Conservation (phyloP, 2,113 vertebrate species). For the Notarius quadriscutis region DNA sequence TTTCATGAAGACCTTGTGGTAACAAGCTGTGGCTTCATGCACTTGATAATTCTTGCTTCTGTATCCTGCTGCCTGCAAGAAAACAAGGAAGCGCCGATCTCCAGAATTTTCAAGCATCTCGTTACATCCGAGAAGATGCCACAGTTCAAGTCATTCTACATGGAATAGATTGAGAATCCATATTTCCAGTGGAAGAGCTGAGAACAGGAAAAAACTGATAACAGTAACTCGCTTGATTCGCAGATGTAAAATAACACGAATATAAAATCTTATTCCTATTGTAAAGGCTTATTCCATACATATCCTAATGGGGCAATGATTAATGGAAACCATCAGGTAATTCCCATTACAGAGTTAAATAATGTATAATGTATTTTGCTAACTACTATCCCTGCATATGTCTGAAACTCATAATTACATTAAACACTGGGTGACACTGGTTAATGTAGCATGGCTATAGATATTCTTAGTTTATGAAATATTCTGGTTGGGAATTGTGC, state of each 20-base stretch:
- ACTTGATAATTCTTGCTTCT: neutral
- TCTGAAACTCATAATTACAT: neutral
- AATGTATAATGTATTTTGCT: neutral
- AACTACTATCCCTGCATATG: neutral
- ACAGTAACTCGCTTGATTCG: neutral
- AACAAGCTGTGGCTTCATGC: slow-evolving; percentile 10
- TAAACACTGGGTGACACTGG: neutral
- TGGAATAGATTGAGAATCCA: neutral
- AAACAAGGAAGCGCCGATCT: neutral
- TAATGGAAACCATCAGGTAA: neutral
- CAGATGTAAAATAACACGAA: neutral
- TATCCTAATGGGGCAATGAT: neutral
- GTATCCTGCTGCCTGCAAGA: neutral
- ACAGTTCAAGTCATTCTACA: neutral
- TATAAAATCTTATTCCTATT: neutral
- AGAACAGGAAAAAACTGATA: neutral
- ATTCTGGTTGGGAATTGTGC: neutral
- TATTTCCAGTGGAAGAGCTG: neutral
- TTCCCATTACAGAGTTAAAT: neutral
- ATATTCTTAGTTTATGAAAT: neutral
- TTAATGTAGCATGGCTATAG: neutral
- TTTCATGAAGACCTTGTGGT: slow-evolving; percentile 7
- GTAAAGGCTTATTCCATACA: too few species aligned
- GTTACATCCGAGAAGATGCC: neutral
- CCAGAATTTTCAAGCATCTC: neutral